A percentile compares a stretch with the other conserved stretches of the same genome.
Evolutionary conservation across 2,888 invertebrate species (phyloP).

Genomic region (Caenorhabditis macrosperma): DNA sequence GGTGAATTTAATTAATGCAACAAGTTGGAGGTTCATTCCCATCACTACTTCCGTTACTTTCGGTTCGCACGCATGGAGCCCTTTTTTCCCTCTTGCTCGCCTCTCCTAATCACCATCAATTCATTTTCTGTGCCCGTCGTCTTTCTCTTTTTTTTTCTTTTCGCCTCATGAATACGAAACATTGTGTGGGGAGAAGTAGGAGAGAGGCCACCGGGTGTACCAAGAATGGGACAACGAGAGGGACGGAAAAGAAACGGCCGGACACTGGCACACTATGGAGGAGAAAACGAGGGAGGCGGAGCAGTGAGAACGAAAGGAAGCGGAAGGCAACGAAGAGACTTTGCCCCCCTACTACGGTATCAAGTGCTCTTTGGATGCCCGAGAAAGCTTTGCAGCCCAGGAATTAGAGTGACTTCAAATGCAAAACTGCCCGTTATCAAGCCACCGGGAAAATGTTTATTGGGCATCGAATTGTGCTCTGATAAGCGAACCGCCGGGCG

Average conservation of each 20-base stretch:
- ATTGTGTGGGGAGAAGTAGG: not conserved
- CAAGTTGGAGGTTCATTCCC: too few species aligned
- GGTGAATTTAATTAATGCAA: too few species aligned
- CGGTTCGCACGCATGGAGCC: too few species aligned
- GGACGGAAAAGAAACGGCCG: not conserved
- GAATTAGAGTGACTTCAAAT: not conserved
- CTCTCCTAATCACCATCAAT: slow-evolving; percentile 24
- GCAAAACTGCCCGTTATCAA: not conserved
- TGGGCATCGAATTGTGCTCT: not conserved
- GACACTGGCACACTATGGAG: not conserved
- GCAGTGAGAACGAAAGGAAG: not conserved
- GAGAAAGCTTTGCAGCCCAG: too few species aligned
- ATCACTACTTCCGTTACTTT: too few species aligned
- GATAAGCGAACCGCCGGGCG: not conserved
- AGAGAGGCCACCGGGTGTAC: slow-evolving; percentile 7
- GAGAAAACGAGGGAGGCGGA: not conserved
- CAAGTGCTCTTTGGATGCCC: not conserved
- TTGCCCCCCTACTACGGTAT: not conserved
- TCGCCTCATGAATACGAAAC: slow-evolving; percentile 21
- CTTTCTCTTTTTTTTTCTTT: slow-evolving; percentile 2
- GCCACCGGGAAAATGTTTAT: not conserved
- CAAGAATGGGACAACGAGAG: not conserved
- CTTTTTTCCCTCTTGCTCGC: slow-evolving; percentile 2
- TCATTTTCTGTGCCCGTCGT: slow-evolving; percentile 19
- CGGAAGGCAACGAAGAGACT: not conserved